phyloP scores from a whole-genome alignment of 2,888 invertebrate genomes.

The Clistopyga incitator region DNA sequence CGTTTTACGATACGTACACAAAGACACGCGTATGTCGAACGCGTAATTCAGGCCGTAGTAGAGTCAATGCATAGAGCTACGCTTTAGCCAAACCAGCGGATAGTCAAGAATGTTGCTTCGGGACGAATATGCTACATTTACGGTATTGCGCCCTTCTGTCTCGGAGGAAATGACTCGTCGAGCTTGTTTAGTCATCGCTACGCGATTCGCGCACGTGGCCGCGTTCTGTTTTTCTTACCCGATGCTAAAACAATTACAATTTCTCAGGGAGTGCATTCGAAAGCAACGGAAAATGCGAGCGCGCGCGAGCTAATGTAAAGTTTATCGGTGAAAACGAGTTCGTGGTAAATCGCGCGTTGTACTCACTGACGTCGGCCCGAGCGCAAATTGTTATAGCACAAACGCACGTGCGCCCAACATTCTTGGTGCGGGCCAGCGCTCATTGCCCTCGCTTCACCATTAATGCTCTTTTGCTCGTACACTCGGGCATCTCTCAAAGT shows the following conservation, averaged over 20 bases:
- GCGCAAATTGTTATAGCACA: neutral
- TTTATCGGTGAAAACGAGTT: slow-evolving; percentile 1
- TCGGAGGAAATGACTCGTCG: slow-evolving; percentile 55
- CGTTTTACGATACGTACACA: slow-evolving; percentile 1
- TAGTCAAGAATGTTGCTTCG: slow-evolving; percentile 48
- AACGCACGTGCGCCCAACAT: slow-evolving; percentile 10
- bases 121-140: slow-evolving; percentile 15
- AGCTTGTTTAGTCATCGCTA: slow-evolving; percentile 57
- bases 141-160: slow-evolving; percentile 18
- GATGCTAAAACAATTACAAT: neutral
- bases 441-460: neutral
- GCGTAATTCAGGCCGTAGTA: slow-evolving; percentile 24
- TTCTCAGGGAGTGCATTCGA: neutral
- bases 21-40: slow-evolving; percentile 47
- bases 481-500: slow-evolving; percentile 6
- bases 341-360: slow-evolving; percentile 1
- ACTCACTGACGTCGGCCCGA: neutral
- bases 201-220: slow-evolving; percentile 50
- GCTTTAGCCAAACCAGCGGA: neutral
- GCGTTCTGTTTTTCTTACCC: slow-evolving; percentile 3
- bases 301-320: neutral
- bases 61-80: neutral
- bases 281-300: neutral
- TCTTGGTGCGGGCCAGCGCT: neutral
- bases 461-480: neutral